Percentiles rank a stretch among this genome's conserved stretches.
These are phyloP conservation scores for Malaclemys terrapin DNA, from an alignment of 2,113 vertebrate species.

Conservation along the genomic window DNA sequence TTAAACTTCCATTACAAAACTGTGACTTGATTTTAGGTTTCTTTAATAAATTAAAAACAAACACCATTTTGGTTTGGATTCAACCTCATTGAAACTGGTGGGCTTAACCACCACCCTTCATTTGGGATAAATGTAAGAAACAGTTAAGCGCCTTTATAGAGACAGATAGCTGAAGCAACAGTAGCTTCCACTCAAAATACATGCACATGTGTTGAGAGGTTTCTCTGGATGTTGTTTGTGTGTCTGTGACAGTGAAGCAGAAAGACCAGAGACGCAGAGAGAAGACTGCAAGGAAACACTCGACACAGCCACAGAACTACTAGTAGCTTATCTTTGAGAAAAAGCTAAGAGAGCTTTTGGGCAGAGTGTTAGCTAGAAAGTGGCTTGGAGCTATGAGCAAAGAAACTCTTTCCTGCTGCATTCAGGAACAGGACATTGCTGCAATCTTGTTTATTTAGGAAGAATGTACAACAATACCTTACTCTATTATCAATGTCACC, in stretches of 20 bases:
- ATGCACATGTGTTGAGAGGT: background rate
- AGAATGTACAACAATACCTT: background rate
- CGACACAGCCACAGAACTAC: accelerated
- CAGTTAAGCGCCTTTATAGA: background rate
- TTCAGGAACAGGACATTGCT: background rate
- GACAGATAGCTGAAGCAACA: background rate
- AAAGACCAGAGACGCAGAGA: background rate
- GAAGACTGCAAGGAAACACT: accelerated
- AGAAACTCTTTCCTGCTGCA: background rate
- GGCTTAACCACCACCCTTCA: background rate
- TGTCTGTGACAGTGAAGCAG: background rate
- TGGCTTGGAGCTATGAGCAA: background rate
- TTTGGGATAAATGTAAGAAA: background rate
- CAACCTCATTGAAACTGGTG: background rate
- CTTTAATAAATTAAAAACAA: background rate
- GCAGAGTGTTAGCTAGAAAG: background rate
- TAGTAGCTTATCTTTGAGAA: background rate
- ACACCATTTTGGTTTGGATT: background rate
- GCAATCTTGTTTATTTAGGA: background rate
- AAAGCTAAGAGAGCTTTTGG: background rate
- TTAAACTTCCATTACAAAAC: background rate
- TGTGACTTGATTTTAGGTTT: background rate
- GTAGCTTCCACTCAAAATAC: background rate
- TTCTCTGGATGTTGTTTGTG: background rate
- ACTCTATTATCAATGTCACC: background rate